phyloP scores from a whole-genome alignment of 2,888 invertebrate genomes.

The Agonopterix alstromeriana region DNA sequence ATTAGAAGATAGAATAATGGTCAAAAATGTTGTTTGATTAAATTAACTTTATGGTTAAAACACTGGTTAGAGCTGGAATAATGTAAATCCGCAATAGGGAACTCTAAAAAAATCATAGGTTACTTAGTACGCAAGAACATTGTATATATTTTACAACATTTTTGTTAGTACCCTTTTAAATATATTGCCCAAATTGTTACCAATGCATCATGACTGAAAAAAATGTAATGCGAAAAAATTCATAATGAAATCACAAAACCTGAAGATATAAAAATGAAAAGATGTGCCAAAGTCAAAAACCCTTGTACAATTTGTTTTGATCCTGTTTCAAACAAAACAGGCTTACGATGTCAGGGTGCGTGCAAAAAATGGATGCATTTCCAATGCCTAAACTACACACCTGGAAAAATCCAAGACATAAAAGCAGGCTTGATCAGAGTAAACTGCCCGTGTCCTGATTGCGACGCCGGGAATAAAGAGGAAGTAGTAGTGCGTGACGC shows the following conservation, averaged over 20 bases:
- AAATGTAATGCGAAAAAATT: too few relatives aligned
- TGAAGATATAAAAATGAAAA: conserved; percentile 8
- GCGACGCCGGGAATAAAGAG: conserved; percentile 22
- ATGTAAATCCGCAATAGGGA: too few relatives aligned
- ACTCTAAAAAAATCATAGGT: too few relatives aligned
- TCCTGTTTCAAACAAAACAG: conserved; percentile 32
- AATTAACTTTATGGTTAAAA: too few relatives aligned
- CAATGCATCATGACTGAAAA: not conserved
- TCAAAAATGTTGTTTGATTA: too few relatives aligned
- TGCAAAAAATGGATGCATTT: conserved; percentile 50
- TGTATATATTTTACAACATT: too few relatives aligned
- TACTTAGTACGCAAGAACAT: too few relatives aligned
- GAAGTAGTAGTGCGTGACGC: conserved; percentile 13
- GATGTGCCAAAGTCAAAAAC: conserved; percentile 30
- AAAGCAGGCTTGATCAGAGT: conserved; percentile 37
- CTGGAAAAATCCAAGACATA: conserved; percentile 41
- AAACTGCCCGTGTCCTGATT: conserved; percentile 45
- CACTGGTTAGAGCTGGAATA: too few relatives aligned
- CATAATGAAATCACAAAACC: too few relatives aligned
- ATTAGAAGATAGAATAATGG: too few relatives aligned
- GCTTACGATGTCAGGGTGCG: conserved; percentile 46
- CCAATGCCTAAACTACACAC: conserved; percentile 38
- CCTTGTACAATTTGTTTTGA: conserved; percentile 43
- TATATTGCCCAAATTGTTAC: too few relatives aligned
- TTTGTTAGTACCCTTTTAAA: too few relatives aligned